Evolutionary conservation across 2,797 vertebrate species (phyloP).

Genomic region (Pseudochirops corinnae): DNA sequence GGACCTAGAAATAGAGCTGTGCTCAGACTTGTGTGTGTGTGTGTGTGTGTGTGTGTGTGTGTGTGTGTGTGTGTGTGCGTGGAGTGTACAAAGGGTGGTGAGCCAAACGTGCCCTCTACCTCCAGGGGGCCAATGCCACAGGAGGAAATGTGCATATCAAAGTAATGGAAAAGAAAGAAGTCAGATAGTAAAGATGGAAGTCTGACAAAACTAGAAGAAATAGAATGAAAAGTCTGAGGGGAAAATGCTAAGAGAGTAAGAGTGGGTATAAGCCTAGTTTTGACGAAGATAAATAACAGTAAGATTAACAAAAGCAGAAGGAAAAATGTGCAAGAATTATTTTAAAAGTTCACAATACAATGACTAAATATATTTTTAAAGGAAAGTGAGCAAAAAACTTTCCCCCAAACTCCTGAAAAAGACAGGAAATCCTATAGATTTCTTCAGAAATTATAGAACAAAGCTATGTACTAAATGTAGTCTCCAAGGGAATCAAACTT

Average conservation of each 20-base stretch:
- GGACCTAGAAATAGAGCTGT: neutral
- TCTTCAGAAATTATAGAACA: neutral
- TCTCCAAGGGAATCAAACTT: neutral
- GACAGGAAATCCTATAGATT: neutral
- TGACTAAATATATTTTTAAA: neutral
- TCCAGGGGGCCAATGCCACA: neutral
- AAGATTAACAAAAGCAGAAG: neutral
- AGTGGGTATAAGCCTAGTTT: neutral
- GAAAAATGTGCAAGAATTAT: neutral
- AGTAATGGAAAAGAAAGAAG: neutral
- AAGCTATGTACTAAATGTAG: neutral
- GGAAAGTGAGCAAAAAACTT: neutral
- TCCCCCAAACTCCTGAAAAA: neutral
- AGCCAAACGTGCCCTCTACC: neutral
- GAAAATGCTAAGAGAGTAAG: neutral
- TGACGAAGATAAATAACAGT: neutral
- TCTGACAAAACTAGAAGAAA: neutral
- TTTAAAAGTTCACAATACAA: neutral
- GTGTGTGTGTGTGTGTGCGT: neutral
- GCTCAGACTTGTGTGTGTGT: neutral
- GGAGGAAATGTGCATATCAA: neutral
- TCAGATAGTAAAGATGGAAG: neutral
- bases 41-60: too few species aligned
- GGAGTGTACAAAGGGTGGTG: neutral
- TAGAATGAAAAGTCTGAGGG: neutral